These are phyloP conservation scores for Bergia puertoricense DNA, from an alignment of 92 coral and sea anemone genomes.

Conservation along the genomic window DNA sequence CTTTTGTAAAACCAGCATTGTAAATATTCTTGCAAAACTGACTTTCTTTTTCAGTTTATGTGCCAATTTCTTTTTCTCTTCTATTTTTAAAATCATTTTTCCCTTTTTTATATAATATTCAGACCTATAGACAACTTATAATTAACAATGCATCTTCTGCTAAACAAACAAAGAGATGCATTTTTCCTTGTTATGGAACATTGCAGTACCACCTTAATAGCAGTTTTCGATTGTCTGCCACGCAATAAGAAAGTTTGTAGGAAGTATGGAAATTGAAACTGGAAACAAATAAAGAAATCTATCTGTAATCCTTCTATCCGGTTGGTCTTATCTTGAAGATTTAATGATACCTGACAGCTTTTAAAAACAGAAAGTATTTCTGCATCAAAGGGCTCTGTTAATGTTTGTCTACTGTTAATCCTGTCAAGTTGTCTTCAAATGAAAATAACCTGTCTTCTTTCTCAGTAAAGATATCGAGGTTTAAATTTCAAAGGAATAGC, in stretches of 20 bases:
- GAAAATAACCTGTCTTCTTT: neutral
- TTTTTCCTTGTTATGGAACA: neutral
- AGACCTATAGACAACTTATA: neutral
- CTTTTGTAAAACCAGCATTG: no score
- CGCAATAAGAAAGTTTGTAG: neutral
- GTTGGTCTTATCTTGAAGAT: neutral
- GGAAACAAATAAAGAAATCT: neutral
- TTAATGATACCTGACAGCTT: neutral
- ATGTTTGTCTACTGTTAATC: no score
- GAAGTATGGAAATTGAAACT: neutral
- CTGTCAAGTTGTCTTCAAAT: neutral
- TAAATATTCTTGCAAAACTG: no score
- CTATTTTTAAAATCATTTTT: neutral
- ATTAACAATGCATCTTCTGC: neutral
- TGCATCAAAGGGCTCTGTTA: neutral
- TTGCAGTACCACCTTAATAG: neutral
- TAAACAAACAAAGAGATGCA: neutral
- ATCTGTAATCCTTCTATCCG: neutral
- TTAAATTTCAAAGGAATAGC: neutral
- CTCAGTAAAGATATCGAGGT: neutral
- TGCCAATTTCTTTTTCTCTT: neutral
- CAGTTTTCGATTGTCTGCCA: neutral
- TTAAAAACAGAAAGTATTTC: neutral
- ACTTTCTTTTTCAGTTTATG: no score
- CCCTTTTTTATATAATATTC: no score